Base-by-base conservation (phyloP, 2,888 invertebrate species). In the Prenolepis imparis region DNA sequence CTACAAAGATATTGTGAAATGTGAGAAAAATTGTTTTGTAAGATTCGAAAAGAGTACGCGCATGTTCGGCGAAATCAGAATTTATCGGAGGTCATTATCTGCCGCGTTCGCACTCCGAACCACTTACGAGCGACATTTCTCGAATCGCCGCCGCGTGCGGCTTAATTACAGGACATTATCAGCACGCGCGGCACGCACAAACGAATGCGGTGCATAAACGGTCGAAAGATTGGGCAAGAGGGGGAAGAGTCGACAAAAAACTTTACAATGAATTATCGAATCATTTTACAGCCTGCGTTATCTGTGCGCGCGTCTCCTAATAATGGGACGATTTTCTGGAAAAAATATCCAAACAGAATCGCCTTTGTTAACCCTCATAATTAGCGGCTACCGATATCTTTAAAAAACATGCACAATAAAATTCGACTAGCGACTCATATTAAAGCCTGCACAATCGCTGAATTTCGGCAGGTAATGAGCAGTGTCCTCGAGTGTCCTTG, bases 121-220 rank as follows among this genome's bases (percentile, higher is more conserved):
- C 67, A 67, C 57, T 78, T 78, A 44, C 44, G 68, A 70, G 32
- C 32, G 41, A 57, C 78, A 70, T 80, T 80, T 80, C 78, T 80
- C 59, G 78, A 80, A 61, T 80, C 36, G 64, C 70, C 44, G n/a
- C 24, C 36, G 78, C 59, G 15, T 80, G 55, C 70, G 70, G 52
- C 2, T 52, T 70, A 80, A 80, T 80, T 80, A 59, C 44, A 44
- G 36, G 59, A 48, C 59, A 59, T 68, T 80, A 70, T 59, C 44
- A 44, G 70, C 68, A 63, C 70, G 61, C 85, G 32, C 39, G 66
- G 67, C 72, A 81, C 66, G 75, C 73, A 86, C 75, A 44, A 68
- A 77, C 82, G 44, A 67, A 61, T 68, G 55, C 57, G 55, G 36
- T 74, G 73, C 68, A 74, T 52, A 75, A 75, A 75, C n/a, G 18